Conservation (phyloP, 2,888 invertebrate genomes). For the Rotaria macrura region DNA sequence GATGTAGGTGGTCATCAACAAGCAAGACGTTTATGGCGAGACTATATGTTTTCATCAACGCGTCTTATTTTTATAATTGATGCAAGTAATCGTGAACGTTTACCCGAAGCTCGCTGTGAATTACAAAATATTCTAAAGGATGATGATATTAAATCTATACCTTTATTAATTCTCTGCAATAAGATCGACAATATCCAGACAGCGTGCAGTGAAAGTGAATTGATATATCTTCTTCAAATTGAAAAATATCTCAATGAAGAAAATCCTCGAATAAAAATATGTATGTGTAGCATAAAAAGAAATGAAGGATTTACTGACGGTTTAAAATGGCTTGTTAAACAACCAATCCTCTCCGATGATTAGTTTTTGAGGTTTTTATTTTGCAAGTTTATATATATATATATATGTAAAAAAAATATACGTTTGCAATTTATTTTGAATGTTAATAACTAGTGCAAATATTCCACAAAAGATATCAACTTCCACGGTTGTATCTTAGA, state of each 20-base stretch:
- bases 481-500: too few species aligned
- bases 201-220: background rate
- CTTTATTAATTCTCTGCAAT: constrained; percentile 36
- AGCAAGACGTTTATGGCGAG: constrained; percentile 19
- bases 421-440: too few species aligned
- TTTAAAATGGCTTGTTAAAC: background rate
- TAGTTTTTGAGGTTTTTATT: background rate
- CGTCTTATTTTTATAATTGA: constrained; percentile 36
- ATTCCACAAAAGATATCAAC: too few species aligned
- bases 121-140: constrained; percentile 35
- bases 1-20: constrained; percentile 22
- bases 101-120: constrained; percentile 35
- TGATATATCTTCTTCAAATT: background rate
- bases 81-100: constrained; percentile 34
- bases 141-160: constrained; percentile 35
- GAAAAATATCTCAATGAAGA: background rate
- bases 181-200: constrained; percentile 30
- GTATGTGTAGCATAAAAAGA: background rate
- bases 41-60: constrained; percentile 26
- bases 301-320: constrained; percentile 7
- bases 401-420: too few species aligned
- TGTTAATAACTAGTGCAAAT: too few species aligned
- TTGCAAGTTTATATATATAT: too few species aligned
- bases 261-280: background rate
- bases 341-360: background rate